Conservation (phyloP, 2,888 invertebrate species). For the Drosophila acutilabella region DNA sequence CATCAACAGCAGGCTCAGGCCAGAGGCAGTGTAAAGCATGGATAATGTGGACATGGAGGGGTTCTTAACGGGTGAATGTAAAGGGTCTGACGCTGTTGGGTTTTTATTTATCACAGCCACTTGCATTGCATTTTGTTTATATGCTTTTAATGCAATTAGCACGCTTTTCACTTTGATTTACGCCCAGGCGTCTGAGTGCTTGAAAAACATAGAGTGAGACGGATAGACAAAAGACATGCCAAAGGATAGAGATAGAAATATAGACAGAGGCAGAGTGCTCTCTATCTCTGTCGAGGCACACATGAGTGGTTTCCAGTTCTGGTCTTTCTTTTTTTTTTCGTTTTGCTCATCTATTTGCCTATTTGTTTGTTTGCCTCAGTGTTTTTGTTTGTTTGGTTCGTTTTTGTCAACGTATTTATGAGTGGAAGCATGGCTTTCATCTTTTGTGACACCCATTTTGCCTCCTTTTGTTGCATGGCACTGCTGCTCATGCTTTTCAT, state of each 20-base stretch:
- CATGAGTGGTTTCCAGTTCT: constrained; percentile 43
- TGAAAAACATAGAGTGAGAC: constrained; percentile 50
- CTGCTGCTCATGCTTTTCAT: constrained; percentile 10
- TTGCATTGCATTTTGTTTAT: constrained; percentile 81
- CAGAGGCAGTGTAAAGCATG: constrained; percentile 8
- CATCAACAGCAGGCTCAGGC: constrained; percentile 35
- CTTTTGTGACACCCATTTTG: constrained; percentile 68
- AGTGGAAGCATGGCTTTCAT: constrained; percentile 71
- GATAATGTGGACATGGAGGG: neutral
- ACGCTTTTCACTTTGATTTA: constrained; percentile 81
- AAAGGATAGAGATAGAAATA: constrained; percentile 26
- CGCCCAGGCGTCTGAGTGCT: constrained; percentile 65
- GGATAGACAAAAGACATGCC: constrained; percentile 20
- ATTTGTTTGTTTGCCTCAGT: constrained; percentile 26
- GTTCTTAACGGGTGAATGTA: neutral
- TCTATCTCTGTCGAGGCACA: constrained; percentile 54
- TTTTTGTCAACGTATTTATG: constrained; percentile 67
- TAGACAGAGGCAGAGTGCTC: constrained; percentile 23
- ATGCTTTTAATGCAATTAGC: constrained; percentile 81
- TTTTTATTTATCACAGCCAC: constrained; percentile 73
- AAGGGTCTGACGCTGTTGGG: constrained; percentile 15
- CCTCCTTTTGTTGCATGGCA: constrained; percentile 25
- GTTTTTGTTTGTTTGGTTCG: constrained; percentile 38
- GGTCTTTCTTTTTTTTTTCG: constrained; percentile 24
- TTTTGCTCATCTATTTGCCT: constrained; percentile 22